Evolutionary conservation across 2,797 vertebrate species (phyloP).

Genomic region (Pseudotriccus pelzelni): DNA sequence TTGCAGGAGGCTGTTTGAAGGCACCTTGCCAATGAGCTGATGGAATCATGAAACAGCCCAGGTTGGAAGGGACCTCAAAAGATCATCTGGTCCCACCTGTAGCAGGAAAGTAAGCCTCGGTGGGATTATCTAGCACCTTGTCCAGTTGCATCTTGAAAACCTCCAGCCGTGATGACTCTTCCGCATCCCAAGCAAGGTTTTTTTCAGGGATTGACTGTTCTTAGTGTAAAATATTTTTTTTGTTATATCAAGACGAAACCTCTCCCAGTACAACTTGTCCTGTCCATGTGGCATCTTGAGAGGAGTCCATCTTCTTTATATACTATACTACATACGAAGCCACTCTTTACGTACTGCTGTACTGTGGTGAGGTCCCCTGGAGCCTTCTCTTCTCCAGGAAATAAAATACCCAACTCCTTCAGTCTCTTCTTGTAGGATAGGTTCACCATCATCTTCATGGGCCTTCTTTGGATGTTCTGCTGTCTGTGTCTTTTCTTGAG

Average conservation of each 20-base stretch:
- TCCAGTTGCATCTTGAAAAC: neutral
- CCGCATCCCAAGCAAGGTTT: neutral
- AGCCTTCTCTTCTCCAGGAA: neutral
- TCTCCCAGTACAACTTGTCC: neutral
- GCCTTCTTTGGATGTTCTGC: neutral
- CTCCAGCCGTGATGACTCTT: too few species aligned
- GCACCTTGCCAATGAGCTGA: neutral
- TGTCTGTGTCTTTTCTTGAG: neutral
- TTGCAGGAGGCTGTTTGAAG: neutral
- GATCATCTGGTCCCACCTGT: neutral
- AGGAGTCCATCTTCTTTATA: neutral
- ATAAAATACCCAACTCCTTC: neutral
- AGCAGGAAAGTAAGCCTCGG: neutral
- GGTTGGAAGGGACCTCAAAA: neutral
- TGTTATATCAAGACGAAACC: neutral
- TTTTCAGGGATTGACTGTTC: neutral
- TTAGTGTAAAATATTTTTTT: neutral
- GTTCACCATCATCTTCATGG: neutral
- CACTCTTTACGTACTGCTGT: neutral
- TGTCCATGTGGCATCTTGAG: neutral
- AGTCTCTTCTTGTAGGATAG: neutral
- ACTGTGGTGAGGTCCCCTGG: neutral
- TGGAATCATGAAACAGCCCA: neutral
- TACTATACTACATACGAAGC: too few species aligned
- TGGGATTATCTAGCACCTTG: neutral